Conservation (phyloP, 2,888 invertebrate genomes). For the Acronicta psi region DNA sequence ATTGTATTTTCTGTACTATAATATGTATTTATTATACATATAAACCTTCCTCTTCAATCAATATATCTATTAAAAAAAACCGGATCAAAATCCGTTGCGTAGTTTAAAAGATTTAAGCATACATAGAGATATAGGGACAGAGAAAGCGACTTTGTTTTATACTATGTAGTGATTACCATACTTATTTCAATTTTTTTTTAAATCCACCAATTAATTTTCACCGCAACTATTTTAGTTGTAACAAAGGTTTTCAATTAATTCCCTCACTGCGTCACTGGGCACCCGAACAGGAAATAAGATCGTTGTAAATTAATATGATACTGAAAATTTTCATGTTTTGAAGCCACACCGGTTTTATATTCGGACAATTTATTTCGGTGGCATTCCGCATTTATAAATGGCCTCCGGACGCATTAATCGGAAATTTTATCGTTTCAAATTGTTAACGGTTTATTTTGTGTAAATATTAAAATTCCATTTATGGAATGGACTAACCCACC, state of each 20-base stretch:
- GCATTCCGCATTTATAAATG: slow-evolving; percentile 41
- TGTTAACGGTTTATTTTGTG: slow-evolving; percentile 36
- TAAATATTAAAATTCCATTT: slow-evolving; percentile 13
- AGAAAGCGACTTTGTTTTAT: too few species aligned
- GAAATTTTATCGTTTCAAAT: slow-evolving; percentile 46
- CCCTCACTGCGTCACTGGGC: slow-evolving; percentile 14
- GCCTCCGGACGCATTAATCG: slow-evolving; percentile 32
- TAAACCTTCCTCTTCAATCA: too few species aligned
- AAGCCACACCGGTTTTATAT: slow-evolving; percentile 45
- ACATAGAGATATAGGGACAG: too few species aligned
- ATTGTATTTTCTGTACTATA: too few species aligned
- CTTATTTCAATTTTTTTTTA: neutral
- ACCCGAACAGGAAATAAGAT: slow-evolving; percentile 36
- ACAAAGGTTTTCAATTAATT: slow-evolving; percentile 30
- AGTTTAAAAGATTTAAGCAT: too few species aligned
- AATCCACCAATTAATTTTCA: too few species aligned
- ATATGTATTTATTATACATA: too few species aligned
- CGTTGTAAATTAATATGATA: slow-evolving; percentile 43
- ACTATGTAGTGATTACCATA: neutral
- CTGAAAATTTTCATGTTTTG: slow-evolving; percentile 44
- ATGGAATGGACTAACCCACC: neutral
- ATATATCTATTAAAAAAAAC: too few species aligned
- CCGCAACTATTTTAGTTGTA: slow-evolving; percentile 15
- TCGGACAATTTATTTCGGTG: slow-evolving; percentile 38
- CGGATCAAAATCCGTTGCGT: too few species aligned